Conservation (phyloP, 2,888 invertebrate species). For the Dynastes grantii region DNA sequence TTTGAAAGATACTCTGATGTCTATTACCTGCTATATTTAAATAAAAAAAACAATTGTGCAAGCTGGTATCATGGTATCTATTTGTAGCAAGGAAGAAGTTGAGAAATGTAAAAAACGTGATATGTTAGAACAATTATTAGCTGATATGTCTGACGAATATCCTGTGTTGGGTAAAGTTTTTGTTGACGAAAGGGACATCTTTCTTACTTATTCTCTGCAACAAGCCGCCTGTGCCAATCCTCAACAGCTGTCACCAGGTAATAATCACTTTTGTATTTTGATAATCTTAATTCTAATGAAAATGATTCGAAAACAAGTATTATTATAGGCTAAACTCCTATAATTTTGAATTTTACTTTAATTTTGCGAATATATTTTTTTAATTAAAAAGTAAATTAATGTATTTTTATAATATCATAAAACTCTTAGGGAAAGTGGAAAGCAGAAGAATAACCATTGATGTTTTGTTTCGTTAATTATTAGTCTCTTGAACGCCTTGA, state of each 20-base stretch:
- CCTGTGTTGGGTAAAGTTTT: conserved; percentile 94
- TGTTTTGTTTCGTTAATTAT: no score
- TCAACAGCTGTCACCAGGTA: conserved; percentile 52
- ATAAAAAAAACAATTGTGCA: not conserved
- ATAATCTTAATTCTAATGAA: not conserved
- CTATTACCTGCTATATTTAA: no score
- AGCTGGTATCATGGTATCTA: not conserved
- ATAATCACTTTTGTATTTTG: not conserved
- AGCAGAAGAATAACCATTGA: no score
- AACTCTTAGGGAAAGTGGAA: no score
- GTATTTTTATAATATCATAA: no score
- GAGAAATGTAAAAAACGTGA: conserved; percentile 95
- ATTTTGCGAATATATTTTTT: no score
- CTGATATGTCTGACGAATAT: conserved; percentile 94
- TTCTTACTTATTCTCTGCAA: conserved; percentile 90
- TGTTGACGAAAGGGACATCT: conserved; percentile 94
- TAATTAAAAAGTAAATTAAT: no score
- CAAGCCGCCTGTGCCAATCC: conserved; percentile 74
- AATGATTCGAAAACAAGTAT: not conserved
- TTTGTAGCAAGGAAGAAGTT: conserved; percentile 88
- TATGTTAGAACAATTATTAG: conserved; percentile 91
- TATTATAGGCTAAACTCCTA: no score
- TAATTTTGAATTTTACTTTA: no score
- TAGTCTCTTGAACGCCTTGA: no score
- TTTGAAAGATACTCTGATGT: no score